These are phyloP conservation scores for Darwinula stevensoni DNA, from an alignment of 2,888 invertebrate genomes.

Conservation along the genomic window DNA sequence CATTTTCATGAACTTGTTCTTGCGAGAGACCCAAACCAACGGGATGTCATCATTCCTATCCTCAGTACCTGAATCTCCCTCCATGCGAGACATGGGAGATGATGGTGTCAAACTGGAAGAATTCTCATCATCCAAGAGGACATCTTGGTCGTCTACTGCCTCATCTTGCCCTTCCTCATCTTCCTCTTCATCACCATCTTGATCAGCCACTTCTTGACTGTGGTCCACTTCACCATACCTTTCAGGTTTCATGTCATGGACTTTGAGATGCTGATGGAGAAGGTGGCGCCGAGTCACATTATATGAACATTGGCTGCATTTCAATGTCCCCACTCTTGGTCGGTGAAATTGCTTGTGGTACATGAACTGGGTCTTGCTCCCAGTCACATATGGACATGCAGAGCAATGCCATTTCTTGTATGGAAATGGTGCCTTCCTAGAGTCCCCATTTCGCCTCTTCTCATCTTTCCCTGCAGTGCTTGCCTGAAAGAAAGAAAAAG, in stretches of 20 bases:
- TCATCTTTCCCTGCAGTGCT: not conserved
- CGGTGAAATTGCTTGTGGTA: slow-evolving; percentile 64
- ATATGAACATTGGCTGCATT: slow-evolving; percentile 50
- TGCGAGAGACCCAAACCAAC: slow-evolving; percentile 40
- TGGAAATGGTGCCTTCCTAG: too few species aligned
- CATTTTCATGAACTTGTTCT: slow-evolving; percentile 43
- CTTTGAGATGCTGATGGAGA: slow-evolving; percentile 49
- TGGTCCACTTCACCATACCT: too few species aligned
- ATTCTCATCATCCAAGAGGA: not conserved
- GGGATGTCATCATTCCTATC: slow-evolving; percentile 37
- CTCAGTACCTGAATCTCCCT: slow-evolving; percentile 7
- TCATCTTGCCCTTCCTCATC: slow-evolving; percentile 5
- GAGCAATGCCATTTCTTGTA: slow-evolving; percentile 45
- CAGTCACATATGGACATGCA: slow-evolving; percentile 53
- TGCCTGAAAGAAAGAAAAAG: slow-evolving; percentile 4
- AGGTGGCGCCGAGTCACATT: slow-evolving; percentile 45
- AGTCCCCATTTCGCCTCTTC: slow-evolving; percentile 8
- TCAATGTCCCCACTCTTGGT: slow-evolving; percentile 37
- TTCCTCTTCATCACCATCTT: slow-evolving; percentile 6
- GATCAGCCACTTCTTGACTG: too few species aligned
- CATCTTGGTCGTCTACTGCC: too few species aligned
- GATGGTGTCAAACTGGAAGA: slow-evolving; percentile 3
- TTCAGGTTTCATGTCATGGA: slow-evolving; percentile 25
- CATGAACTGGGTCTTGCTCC: slow-evolving; percentile 53
- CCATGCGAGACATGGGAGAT: slow-evolving; percentile 4